Conservation (phyloP, 2,113 vertebrate species). For the Taurulus bubalis region DNA sequence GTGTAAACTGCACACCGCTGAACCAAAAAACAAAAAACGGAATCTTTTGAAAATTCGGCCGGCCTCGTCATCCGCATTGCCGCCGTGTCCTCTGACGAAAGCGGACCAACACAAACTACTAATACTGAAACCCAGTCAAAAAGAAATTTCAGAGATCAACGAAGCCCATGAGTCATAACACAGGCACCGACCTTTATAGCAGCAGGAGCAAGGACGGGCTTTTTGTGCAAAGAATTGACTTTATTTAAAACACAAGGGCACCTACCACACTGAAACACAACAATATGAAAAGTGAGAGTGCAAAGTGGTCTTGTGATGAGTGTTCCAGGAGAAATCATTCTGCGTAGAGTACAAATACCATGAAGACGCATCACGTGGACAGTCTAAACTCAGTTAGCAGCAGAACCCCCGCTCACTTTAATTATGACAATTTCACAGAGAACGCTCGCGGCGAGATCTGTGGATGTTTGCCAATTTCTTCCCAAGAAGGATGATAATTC, state of each 20-base stretch:
- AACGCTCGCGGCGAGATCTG: background rate
- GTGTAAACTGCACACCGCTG: conserved; percentile 3
- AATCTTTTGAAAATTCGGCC: conserved; percentile 36
- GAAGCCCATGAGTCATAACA: conserved; percentile 57
- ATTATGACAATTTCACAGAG: conserved; percentile 37
- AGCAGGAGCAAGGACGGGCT: background rate
- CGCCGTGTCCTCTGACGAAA: conserved; percentile 50
- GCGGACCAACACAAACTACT: conserved; percentile 47
- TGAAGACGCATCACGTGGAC: background rate
- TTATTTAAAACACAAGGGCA: conserved; percentile 42
- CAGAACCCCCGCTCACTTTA: background rate
- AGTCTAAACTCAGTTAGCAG: background rate
- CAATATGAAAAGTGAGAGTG: conserved; percentile 58
- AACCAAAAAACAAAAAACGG: conserved; percentile 18
- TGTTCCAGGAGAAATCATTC: conserved; percentile 54
- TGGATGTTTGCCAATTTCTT: background rate
- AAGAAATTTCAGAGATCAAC: conserved; percentile 71
- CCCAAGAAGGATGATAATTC: background rate
- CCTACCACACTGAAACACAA: conserved; percentile 55
- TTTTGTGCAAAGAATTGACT: conserved; percentile 49
- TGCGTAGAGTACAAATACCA: conserved; percentile 26
- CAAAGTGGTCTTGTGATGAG: conserved; percentile 61
- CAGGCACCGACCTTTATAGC: conserved; percentile 51
- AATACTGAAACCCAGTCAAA: conserved; percentile 67
- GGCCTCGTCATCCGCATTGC: conserved; percentile 37